phyloP scores from a whole-genome alignment of 2,797 vertebrate genomes.

The Anguilla megastoma region DNA sequence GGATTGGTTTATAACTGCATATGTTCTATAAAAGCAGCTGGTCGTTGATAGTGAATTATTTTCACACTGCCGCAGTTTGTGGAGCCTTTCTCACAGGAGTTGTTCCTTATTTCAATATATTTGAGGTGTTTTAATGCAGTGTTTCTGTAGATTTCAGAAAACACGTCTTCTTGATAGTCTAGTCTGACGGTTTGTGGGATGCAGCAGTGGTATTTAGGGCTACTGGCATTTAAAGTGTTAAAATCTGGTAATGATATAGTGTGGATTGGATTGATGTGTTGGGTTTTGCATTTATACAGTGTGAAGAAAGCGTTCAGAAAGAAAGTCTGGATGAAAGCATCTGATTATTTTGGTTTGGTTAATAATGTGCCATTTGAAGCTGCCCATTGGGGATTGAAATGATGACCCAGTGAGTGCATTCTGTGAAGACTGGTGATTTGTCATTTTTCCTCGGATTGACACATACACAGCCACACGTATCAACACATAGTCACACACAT shows the following conservation, averaged over 20 bases:
- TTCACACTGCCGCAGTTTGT: neutral
- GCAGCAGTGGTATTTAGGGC: neutral
- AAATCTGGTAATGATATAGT: neutral
- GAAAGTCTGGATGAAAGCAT: neutral
- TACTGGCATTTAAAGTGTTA: neutral
- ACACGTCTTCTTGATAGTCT: neutral
- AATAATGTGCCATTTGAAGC: neutral
- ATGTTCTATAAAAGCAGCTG: neutral
- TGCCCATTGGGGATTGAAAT: neutral
- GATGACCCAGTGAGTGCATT: neutral
- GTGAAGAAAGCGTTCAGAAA: neutral
- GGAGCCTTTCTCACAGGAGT: neutral
- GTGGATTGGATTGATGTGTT: neutral
- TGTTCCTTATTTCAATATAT: neutral
- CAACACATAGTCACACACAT: neutral
- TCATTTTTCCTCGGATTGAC: neutral
- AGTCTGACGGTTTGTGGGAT: neutral
- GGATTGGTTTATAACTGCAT: neutral
- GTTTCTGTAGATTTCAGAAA: neutral
- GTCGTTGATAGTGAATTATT: neutral
- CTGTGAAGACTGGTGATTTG: neutral
- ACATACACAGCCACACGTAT: neutral
- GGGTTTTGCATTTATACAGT: neutral
- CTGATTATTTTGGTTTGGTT: neutral
- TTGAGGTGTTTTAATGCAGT: neutral